phyloP scores from a whole-genome alignment of 2,797 vertebrate species.

The Enteromius paludinosus region DNA sequence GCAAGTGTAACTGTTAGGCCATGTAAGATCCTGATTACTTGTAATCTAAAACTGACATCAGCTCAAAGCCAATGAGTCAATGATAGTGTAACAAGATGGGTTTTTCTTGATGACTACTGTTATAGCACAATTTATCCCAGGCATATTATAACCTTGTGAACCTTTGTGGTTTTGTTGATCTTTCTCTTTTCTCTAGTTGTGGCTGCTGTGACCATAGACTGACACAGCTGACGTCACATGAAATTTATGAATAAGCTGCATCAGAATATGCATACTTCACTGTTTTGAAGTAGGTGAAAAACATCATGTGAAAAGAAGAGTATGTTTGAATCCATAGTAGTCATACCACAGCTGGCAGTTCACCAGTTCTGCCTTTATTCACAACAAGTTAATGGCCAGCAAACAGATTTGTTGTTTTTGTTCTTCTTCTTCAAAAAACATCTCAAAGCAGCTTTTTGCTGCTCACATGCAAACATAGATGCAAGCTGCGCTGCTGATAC shows the following conservation, averaged over 20 bases:
- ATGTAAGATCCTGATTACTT: too few species aligned
- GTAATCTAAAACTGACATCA: too few species aligned
- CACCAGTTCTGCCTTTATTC: neutral
- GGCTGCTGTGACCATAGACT: neutral
- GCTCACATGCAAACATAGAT: neutral
- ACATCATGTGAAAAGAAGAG: neutral
- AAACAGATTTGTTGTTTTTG: too few species aligned
- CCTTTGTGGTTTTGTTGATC: too few species aligned
- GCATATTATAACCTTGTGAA: too few species aligned
- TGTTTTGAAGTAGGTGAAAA: neutral
- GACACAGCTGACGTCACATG: neutral
- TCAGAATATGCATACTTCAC: neutral
- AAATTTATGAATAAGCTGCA: neutral
- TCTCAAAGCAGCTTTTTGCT: neutral
- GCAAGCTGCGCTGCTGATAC: neutral
- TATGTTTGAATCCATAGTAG: neutral
- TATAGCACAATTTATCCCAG: too few species aligned
- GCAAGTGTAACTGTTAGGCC: too few species aligned
- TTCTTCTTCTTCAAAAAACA: neutral
- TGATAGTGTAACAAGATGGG: too few species aligned
- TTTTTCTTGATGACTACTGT: too few species aligned
- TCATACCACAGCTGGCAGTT: neutral
- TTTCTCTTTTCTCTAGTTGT: too few species aligned
- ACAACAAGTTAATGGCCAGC: neutral
- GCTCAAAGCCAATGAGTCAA: too few species aligned